Base-by-base conservation (phyloP, 2,888 invertebrate species). In the Cryptocephalus primarius region DNA sequence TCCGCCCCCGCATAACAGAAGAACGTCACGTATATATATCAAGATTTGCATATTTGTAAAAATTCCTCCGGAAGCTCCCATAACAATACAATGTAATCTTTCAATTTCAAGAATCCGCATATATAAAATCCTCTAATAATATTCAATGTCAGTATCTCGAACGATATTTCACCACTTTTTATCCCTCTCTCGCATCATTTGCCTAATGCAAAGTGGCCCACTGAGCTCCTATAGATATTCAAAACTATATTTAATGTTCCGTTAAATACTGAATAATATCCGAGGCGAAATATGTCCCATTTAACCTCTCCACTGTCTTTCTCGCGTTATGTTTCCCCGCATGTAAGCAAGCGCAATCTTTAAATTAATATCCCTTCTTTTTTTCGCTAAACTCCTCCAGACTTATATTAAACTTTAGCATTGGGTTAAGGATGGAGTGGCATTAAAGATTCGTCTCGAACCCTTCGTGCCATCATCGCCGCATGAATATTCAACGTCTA, bases 231-330 rank as follows among this genome's bases (percentile, higher is more conserved):
- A 62, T 60, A 64, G 62, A 62, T 62, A 63, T 62, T 64, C 63
- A 62, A 63, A 65, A 64, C 65, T 66, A 67, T 63, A 67, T 61
- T 67, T 68, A 67, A 68, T 67, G 67, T 67, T 62, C 63, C 67
- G 67, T 66, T 67, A 67, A 68, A 68, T 63, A 65, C 62, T 36
- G 42, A 22, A 22, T 22, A 22, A 46, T 49, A 51, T 51, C 49
- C 48, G 49, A 39, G 43, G 42, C 51, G 53, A 53, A 51, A 53
- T 51, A 53, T 54, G 52, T 45, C 46, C 48, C 45, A 40, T 48
- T 51, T 48, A 46, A 31, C 34, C 39, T 40, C 4, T 4, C 22
- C 22, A 22, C 22, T 22, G 22, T 22, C 22, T 22, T 22, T 22
- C 14, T 8, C 41, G 41, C 41, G 31, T 41, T 41, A 32, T 40